phyloP scores from a whole-genome alignment of 2,113 vertebrate species.

The Athene noctua region DNA sequence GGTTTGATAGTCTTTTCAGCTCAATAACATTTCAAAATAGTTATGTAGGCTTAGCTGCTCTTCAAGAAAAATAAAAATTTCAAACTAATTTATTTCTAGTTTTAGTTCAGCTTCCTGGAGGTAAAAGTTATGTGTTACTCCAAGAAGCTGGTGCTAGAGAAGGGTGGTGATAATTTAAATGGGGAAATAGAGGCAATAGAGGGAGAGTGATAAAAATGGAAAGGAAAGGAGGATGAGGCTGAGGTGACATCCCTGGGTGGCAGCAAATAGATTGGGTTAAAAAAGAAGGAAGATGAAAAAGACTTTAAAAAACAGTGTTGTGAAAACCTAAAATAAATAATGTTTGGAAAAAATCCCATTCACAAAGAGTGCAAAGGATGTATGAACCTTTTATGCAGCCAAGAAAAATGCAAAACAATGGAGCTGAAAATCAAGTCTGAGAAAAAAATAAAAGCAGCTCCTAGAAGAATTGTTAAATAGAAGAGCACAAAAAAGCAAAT shows the following conservation, averaged over 20 bases:
- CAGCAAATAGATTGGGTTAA: not conserved
- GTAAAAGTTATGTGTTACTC: constrained; percentile 1
- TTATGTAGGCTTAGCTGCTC: not conserved
- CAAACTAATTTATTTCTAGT: not conserved
- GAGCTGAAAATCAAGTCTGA: constrained; percentile 24
- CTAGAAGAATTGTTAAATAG: constrained; percentile 55
- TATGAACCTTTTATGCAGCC: not conserved
- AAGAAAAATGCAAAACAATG: constrained; percentile 45
- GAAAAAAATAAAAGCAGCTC: constrained; percentile 18
- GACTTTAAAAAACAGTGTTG: not conserved
- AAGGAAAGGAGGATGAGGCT: not conserved
- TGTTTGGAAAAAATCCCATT: constrained; percentile 9
- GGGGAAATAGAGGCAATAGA: not conserved
- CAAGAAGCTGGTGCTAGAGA: not conserved
- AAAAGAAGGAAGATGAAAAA: constrained; percentile 2
- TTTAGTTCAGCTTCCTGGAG: not conserved
- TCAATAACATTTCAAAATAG: not conserved
- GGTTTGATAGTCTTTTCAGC: not conserved
- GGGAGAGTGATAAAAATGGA: not conserved
- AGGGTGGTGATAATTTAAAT: not conserved
- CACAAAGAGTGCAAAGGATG: not conserved
- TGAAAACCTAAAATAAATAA: not conserved
- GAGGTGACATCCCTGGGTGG: not conserved
- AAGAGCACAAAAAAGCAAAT: constrained; percentile 49
- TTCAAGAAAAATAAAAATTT: constrained; percentile 26